These are phyloP conservation scores for Prostheceraeus crozeri DNA, from an alignment of 2,888 invertebrate genomes.

Conservation along the genomic window DNA sequence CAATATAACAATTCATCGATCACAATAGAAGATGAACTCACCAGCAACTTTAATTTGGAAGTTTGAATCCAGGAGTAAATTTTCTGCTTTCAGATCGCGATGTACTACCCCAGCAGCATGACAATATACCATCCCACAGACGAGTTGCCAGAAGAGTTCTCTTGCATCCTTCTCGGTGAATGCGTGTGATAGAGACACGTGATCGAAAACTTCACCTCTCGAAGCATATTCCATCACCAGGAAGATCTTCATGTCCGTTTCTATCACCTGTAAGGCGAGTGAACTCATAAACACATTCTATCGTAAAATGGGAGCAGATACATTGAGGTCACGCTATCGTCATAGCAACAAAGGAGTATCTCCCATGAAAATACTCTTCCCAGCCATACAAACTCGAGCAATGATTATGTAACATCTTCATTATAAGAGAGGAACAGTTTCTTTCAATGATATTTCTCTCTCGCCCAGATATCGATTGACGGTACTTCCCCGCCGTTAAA, in stretches of 20 bases:
- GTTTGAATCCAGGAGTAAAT: conserved; percentile 81
- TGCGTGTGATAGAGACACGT: conserved; percentile 63
- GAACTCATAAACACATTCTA: neutral
- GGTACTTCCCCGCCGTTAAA: no score
- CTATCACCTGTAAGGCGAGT: conserved; percentile 70
- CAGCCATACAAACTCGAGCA: no score
- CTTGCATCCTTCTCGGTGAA: conserved; percentile 88
- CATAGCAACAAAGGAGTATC: no score
- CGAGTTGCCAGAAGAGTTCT: conserved; percentile 84
- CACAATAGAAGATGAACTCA: conserved; percentile 4
- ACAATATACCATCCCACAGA: conserved; percentile 88
- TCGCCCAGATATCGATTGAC: no score
- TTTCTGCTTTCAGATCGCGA: conserved; percentile 73
- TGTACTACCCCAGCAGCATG: conserved; percentile 87
- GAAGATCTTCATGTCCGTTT: conserved; percentile 89
- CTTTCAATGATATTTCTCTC: no score
- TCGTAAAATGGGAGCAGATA: no score
- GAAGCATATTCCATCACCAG: conserved; percentile 95
- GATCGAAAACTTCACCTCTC: conserved; percentile 95
- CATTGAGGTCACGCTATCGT: no score
- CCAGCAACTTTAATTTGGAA: conserved; percentile 81
- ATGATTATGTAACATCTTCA: no score
- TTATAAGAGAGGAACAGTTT: no score
- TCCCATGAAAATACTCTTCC: no score
- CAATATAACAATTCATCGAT: no score